Evolutionary conservation across 2,113 vertebrate species (phyloP), one percentile per base, ranked within the genome.

Genomic region (Cryptotis parvus): DNA sequence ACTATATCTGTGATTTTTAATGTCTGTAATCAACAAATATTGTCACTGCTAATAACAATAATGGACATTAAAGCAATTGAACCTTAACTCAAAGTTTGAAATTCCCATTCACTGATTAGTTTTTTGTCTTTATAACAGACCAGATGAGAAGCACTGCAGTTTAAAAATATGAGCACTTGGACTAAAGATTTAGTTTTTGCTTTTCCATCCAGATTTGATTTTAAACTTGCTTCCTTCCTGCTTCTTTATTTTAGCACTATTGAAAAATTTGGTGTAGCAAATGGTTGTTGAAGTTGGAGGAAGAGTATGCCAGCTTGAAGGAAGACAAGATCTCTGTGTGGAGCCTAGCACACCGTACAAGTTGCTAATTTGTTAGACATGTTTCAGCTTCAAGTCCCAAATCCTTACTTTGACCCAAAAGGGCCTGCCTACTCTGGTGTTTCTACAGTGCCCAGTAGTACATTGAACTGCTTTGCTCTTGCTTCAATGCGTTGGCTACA

Each of bases 1-100:
- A 84, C 66, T 84, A n/a, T 41, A 20, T 68, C 87, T 93, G 52
- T 20, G 45, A 88, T 83, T 85, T 88, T 87, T 74, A 83, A 80
- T 90, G 65, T 15, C 87, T 74, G 5, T 87, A 76, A 72, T 37
- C 63, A 61, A 68, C 45, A 79, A 92, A 91, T 2, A 35, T 90
- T 86, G 35, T 29, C 70, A 29, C 88, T 86, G 78, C 31, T 45
- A 58, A 91, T 89, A 81, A 31, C 55, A 69, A 65, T 75, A 77
- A 86, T 77, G 96, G 45, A 76, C 65, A 77, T 76, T 74, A 43
- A 91, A 90, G 68, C 90, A 81, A 91, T 84, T 55, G 73, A 84
- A 81, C 49, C 15, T 61, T 49, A 49, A 61, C 58, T 61, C 58
- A 61, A 61, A 61, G 58, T 49, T 49, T 49, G 10, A 49, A 49